Evolutionary conservation across 23 tunicate genomes (phyloP), one percentile per base, ranked within the genome.

Genomic region (Oikopleura vanhoeffeni): DNA sequence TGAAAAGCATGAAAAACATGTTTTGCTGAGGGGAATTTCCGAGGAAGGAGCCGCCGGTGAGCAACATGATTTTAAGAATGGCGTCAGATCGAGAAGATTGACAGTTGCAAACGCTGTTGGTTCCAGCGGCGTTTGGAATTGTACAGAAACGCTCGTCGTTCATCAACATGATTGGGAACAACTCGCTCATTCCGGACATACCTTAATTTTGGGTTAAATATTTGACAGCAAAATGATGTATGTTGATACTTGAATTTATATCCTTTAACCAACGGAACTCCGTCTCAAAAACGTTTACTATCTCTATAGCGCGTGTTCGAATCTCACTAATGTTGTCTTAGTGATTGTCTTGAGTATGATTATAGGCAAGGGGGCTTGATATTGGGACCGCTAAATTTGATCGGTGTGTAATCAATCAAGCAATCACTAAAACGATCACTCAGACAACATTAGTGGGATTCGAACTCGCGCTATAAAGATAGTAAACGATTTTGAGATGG

Each of bases 11-110:
- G 79, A 71, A 71, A 32, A 71, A 71, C 36, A 71, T 33, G 35
- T 71, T 71, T 30, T 71, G 79, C 32, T 71, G 79, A 38, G 79
- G 79, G 36, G 79, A 24, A 38, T 71, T 71, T 33, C 79, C 79
- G 4, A 71, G 38, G 79, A 71, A 71, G 32, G 38, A 24, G 79
- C 79, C 79, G 38, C 79, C 79, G 32, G 79, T 71, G 36, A 71
- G 32, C 3, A 71, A 38, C 79, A 71, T 71, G 79, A 71, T 71
- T 71, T 71, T 71, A 2, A 71, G 79, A 32, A 71, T 18, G 4
- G 79, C 2, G 35, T 71, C 79, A 38, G 79, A 18, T 71, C 32
- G 27, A 4, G 79, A 71, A 3, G 3, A 2, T 71, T 71, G 27
- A 32, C 79, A 71, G 27, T 71, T 30, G 35, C 79, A 71, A 30